phyloP scores from a whole-genome alignment of 2,797 vertebrate species.

The Poeciliopsis infans region DNA sequence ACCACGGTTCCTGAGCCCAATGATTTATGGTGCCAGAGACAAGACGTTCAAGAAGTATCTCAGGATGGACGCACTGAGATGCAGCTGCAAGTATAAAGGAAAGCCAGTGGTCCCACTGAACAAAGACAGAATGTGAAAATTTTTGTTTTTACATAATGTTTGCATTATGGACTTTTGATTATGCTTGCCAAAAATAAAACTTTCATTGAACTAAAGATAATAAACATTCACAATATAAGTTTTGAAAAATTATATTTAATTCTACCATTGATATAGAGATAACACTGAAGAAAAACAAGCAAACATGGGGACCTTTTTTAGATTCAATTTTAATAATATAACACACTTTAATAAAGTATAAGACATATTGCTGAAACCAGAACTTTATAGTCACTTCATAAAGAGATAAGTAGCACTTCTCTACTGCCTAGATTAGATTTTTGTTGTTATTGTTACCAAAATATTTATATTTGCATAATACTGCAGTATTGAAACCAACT shows the following conservation, averaged over 20 bases:
- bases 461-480: neutral
- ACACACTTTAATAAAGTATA: neutral
- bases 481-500: neutral
- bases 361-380: neutral
- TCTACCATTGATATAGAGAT: neutral
- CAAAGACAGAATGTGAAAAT: neutral
- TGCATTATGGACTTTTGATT: neutral
- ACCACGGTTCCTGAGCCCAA: slow-evolving; percentile 78
- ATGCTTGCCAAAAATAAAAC: neutral
- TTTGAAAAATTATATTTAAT: neutral
- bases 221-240: neutral
- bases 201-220: neutral
- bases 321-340: neutral
- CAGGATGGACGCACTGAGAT: slow-evolving; percentile 54
- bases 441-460: neutral
- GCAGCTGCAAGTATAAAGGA: neutral
- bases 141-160: too few relatives aligned
- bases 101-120: neutral
- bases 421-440: neutral
- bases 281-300: neutral
- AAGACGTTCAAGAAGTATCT: slow-evolving; percentile 72
- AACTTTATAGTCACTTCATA: neutral
- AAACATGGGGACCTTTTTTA: neutral
- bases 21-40: slow-evolving; percentile 79
- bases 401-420: neutral